Evolutionary conservation across 2,797 vertebrate species (phyloP), one percentile per base, ranked within the genome.

Genomic region (Aeoliscus strigatus): DNA sequence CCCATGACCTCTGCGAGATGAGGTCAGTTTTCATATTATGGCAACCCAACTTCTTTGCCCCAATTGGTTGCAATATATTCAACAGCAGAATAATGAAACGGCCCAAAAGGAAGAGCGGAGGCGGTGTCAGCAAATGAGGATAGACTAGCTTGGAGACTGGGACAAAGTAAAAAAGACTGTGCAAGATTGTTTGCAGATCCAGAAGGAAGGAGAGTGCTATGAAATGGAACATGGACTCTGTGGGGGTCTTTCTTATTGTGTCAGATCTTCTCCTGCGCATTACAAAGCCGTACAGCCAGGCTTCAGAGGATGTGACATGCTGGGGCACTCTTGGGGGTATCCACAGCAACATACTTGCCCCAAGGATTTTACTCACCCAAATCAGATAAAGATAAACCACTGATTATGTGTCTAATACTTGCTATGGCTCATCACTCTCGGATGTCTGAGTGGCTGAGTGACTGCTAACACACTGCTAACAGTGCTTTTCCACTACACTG

Each of bases 11-110:
- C 33, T 2, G 64, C 41, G 24, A 81, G 81, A 88, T 88, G 84
- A 87, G 87, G 87, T 89, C 86, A 85, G 76, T 86, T 86, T 88
- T 88, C 74, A 83, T 87, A 88, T 88, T 82, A 87, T 79, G 75
- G 80, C 72, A 73, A 84, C 81, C 76, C 81, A 81, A 75, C 82
- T 83, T 75, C 71, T 75, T 82, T 72, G 81, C 74, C 66, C 60
- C 74, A 76, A 80, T 78, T 74, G 76, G 75, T 65, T 72, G 68
- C 79, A 68, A 81, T 83, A 76, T 86, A 84, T 81, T 86, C 75
- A 84, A 81, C 73, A 78, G 64, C 65, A 62, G 60, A 66, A 73
- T 83, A 84, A 88, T 84, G 64, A 87, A 87, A 85, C 58, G 65
- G 60, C 55, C 49, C 33, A 31, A 56, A 29, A 51, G 67, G 44